Base-by-base conservation (phyloP, 1,140 invertebrate species). In the Neoseiulus cucumeris region DNA sequence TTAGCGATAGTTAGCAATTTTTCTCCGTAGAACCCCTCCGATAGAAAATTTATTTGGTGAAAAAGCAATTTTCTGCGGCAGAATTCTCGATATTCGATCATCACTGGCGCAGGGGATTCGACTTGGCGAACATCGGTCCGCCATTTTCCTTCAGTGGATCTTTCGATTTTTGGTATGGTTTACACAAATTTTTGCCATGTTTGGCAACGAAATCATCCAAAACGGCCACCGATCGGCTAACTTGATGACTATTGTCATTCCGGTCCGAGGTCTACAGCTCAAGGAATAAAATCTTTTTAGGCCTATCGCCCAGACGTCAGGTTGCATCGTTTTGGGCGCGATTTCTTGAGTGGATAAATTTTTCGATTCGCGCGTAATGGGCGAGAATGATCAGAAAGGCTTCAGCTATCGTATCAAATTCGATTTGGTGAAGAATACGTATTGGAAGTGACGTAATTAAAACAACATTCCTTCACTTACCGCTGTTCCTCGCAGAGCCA, bases 121-220 rank as follows among this genome's bases (percentile, higher is more conserved):
- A 59, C 17, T 59, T 59, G 14, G 14, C 51, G 25, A 18, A 29
- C 33, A 59, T 14, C 33, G 51, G 51, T 59, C 51, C 51, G 51
- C 51, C 51, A 59, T 59, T 59, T 59, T 59, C 12, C 51, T 18
- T 14, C 51, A 17, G 22, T 12, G 14, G 12, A 59, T 29, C 51
- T 59, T 17, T 33, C 25, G 51, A 59, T 29, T 59, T 59, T 59
- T 59, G 22, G 25, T 59, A 9, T 20, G 51, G 51, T 59, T 59
- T 59, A 12, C 22, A 59, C 51, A 25, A 59, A 20, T 59, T 59
- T 59, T 59, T 59, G 25, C 33, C 51, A 59, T 18, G 51, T 59
- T 25, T 20, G n/a, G 12, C 51, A 59, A 25, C 51, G 22, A 9
- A 59, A 59, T 59, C 25, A 33, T 25, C 33, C 17, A 59, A 59